Evolutionary conservation across 2,113 vertebrate species (phyloP).

Genomic region (Tautogolabrus adspersus): DNA sequence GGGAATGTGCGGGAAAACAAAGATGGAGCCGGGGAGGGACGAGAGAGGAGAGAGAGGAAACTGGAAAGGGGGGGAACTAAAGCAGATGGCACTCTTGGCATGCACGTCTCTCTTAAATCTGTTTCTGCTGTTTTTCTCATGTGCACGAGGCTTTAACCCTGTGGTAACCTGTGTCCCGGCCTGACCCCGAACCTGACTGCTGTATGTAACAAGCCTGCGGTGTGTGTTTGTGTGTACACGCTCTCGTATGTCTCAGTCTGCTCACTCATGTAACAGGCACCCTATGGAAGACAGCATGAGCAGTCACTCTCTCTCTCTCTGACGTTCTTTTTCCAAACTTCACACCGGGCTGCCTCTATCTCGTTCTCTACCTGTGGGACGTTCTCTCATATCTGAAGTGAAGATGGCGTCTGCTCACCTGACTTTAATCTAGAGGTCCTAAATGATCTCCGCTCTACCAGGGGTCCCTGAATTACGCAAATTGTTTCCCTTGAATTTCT

Average conservation of each 20-base stretch:
- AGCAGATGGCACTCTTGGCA: constrained; percentile 85
- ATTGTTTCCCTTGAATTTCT: background rate
- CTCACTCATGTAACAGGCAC: constrained; percentile 43
- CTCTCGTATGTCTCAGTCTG: constrained; percentile 31
- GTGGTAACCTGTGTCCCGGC: constrained; percentile 80
- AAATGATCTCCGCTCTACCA: background rate
- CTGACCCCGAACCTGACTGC: constrained; percentile 72
- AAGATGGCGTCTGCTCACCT: constrained; percentile 1
- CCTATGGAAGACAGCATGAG: constrained; percentile 33
- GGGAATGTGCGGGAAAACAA: constrained; percentile 67
- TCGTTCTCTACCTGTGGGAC: constrained; percentile 4
- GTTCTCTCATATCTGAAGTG: background rate
- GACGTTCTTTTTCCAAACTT: background rate
- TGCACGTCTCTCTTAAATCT: constrained; percentile 80
- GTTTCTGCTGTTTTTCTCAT: constrained; percentile 83
- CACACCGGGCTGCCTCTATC: background rate
- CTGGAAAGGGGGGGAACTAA: constrained; percentile 62
- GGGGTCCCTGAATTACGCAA: background rate
- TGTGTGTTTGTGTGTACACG: constrained; percentile 47
- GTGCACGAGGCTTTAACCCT: constrained; percentile 81
- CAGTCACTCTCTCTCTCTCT: constrained; percentile 1
- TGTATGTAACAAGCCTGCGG: constrained; percentile 60
- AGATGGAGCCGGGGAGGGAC: constrained; percentile 61
- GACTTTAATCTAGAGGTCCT: background rate
- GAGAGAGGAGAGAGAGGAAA: constrained; percentile 58